These are phyloP conservation scores for Leptopilina myrica DNA, from an alignment of 2,888 invertebrate genomes.

Conservation along the genomic window DNA sequence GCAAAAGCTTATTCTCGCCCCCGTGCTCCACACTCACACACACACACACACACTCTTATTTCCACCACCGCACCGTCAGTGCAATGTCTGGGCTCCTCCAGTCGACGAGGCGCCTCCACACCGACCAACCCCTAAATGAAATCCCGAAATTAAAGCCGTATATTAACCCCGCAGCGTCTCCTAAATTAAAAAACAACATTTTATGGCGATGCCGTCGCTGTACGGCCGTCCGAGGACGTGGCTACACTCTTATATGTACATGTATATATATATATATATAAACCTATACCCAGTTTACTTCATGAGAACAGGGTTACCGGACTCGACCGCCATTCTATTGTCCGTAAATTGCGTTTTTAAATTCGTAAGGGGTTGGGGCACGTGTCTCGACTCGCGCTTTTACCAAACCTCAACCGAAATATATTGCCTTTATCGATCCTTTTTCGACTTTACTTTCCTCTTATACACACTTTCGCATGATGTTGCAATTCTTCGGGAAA, in stretches of 20 bases:
- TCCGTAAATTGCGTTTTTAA: conserved; percentile 74
- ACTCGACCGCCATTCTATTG: conserved; percentile 69
- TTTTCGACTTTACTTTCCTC: conserved; percentile 42
- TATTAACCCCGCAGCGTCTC: conserved; percentile 71
- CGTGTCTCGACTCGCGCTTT: conserved; percentile 62
- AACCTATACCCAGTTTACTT: conserved; percentile 33
- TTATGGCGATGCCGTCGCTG: conserved; percentile 63
- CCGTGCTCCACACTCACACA: conserved; percentile 18
- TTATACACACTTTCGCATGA: conserved; percentile 19
- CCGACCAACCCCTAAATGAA: conserved; percentile 68
- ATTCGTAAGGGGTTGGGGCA: conserved; percentile 66
- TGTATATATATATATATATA: too few relatives aligned
- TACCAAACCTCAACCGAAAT: conserved; percentile 56
- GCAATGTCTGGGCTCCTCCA: conserved; percentile 40
- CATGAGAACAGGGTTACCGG: conserved; percentile 61
- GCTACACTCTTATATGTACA: conserved; percentile 46
- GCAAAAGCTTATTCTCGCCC: conserved; percentile 47
- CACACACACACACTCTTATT: too few relatives aligned
- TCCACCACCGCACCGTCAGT: conserved; percentile 28
- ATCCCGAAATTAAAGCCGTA: conserved; percentile 75
- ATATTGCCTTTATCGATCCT: conserved; percentile 18
- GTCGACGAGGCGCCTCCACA: conserved; percentile 57
- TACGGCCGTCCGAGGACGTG: conserved; percentile 52
- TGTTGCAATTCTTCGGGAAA: conserved; percentile 3
- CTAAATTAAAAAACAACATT: conserved; percentile 76